Evolutionary conservation across 2,113 vertebrate species (phyloP), one percentile per base, ranked within the genome.

Genomic region (Gnathonemus longibarbis): DNA sequence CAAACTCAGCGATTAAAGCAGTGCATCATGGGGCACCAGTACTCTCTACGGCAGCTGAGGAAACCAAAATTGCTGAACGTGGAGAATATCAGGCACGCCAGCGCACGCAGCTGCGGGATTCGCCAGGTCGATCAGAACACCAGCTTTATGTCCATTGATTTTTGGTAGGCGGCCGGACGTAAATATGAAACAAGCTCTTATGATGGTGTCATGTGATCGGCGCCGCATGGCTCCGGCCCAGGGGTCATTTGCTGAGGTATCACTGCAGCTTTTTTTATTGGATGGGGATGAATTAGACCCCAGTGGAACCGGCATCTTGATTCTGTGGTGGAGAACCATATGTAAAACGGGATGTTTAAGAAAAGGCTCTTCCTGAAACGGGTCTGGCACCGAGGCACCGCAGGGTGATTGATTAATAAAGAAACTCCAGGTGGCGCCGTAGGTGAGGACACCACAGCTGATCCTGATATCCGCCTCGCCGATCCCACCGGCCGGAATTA

Each of bases 301-400:
- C 90, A 48, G 10, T 89, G 91, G 91, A 92, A 90, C 88, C 15
- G 52, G 85, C 85, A 31, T 90, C 93, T 95, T 94, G 94, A 95
- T 93, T 92, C 90, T 88, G 91, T 91, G 90, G 48, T 21, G 88
- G 89, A 93, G 90, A 91, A 91, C 88, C 91, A 90, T 90, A 91
- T 93, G 92, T 94, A 93, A 92, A 94, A 94, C 89, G 90, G 91
- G 90, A 94, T 94, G 91, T 95, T 94, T 89, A 94, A 93, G 24
- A 56, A 56, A 27, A 27, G 11, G 46, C 84, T 83, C 35, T 53
- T 5, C 49, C n/a, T 6, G 15, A 17, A 50, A 19, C 0, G 31
- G 86, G 49, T 13, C 15, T 35, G 48, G 49, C 49, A 80, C 15
- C 13, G 19, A 39, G 4, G 11, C 31, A 2, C 10, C 2, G n/a